Percentiles rank a stretch among this genome's conserved stretches.
phyloP scores from a whole-genome alignment of 2,113 vertebrate species.

The Turdus rufiventris region DNA sequence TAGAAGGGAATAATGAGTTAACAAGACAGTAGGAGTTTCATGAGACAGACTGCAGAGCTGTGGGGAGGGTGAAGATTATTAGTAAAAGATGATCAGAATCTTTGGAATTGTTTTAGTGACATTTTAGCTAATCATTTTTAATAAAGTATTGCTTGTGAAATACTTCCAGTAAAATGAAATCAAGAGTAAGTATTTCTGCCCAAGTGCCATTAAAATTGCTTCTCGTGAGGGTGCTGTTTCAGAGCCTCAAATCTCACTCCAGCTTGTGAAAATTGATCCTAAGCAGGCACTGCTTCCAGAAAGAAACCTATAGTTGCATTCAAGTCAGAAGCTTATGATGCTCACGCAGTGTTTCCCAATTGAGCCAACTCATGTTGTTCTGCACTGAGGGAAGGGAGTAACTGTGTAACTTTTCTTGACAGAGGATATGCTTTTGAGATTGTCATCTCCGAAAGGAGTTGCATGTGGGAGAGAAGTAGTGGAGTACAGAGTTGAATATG shows the following conservation, averaged over 20 bases:
- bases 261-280: not conserved
- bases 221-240: not conserved
- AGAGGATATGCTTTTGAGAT: not conserved
- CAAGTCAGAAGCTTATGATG: not conserved
- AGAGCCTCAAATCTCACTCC: not conserved
- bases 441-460: not conserved
- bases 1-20: constrained; percentile 15
- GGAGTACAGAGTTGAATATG: not conserved
- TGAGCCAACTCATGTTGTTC: not conserved
- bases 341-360: not conserved
- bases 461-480: not conserved
- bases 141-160: not conserved
- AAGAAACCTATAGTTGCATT: not conserved
- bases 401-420: not conserved
- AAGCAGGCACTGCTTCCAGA: not conserved
- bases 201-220: not conserved
- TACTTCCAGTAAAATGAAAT: not conserved
- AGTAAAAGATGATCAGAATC: not conserved
- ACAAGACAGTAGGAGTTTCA: constrained; percentile 26
- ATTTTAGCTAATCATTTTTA: not conserved
- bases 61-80: not conserved
- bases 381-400: not conserved
- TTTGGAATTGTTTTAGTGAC: not conserved
- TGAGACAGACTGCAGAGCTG: not conserved
- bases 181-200: not conserved